phyloP scores from a whole-genome alignment of 2,113 vertebrate species.

The Astur gentilis region DNA sequence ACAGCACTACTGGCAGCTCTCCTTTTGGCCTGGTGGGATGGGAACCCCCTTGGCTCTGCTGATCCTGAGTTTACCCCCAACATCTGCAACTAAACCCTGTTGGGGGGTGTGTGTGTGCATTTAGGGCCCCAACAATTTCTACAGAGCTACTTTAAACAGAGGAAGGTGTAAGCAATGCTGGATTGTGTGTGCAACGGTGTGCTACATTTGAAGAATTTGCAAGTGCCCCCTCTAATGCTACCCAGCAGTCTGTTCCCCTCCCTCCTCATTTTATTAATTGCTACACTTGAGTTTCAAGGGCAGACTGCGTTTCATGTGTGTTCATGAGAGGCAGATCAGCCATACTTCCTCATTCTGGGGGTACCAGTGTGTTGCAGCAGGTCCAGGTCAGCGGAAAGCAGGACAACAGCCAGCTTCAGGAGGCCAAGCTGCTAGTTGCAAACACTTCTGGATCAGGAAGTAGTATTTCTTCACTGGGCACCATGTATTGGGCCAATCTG shows the following conservation, averaged over 20 bases:
- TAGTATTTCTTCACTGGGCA: background rate
- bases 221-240: background rate
- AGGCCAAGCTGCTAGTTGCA: background rate
- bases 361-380: background rate
- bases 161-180: background rate
- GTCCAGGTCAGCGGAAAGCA: background rate
- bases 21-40: accelerated
- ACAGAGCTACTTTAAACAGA: background rate
- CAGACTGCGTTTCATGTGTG: background rate
- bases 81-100: accelerated
- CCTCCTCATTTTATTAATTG: background rate
- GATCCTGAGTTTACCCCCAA: background rate
- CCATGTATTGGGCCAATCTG: background rate
- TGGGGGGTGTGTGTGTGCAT: too few relatives aligned
- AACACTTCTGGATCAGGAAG: background rate
- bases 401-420: accelerated
- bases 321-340: background rate
- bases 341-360: background rate
- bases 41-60: too few relatives aligned
- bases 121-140: background rate
- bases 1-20: background rate
- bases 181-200: background rate
- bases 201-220: background rate
- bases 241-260: too few relatives aligned
- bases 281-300: background rate